These are phyloP conservation scores for Archaeoteleia sp. DNA, from an alignment of 2,888 invertebrate species.

Conservation along the genomic window DNA sequence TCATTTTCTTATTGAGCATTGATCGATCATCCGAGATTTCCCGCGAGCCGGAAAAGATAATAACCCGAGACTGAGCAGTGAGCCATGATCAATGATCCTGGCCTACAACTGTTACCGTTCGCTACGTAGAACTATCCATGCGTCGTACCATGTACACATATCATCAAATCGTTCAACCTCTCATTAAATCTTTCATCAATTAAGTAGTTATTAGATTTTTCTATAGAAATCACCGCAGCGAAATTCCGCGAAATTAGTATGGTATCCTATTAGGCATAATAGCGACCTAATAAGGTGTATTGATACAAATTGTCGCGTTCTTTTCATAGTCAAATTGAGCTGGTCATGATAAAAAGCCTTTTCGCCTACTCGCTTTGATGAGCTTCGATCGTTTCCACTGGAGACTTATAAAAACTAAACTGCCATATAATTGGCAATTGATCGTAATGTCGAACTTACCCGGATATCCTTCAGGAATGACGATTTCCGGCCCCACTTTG, in stretches of 20 bases:
- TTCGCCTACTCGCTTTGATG: too few relatives aligned
- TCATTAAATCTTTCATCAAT: slow-evolving; percentile 41
- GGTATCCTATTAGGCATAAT: too few relatives aligned
- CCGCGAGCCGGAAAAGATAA: slow-evolving; percentile 49
- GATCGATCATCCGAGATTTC: slow-evolving; percentile 29
- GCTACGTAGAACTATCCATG: slow-evolving; percentile 41
- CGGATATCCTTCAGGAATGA: slow-evolving; percentile 76
- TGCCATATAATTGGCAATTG: too few relatives aligned
- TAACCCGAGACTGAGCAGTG: slow-evolving; percentile 32
- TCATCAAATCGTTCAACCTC: slow-evolving; percentile 16
- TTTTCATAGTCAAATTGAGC: too few relatives aligned
- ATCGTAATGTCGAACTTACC: slow-evolving; percentile 67
- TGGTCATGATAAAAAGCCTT: too few relatives aligned
- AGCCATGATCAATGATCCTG: slow-evolving; percentile 49
- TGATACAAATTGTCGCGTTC: too few relatives aligned
- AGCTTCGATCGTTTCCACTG: too few relatives aligned
- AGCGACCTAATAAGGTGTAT: too few relatives aligned
- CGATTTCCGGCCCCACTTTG: slow-evolving; percentile 76
- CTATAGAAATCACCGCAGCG: too few relatives aligned
- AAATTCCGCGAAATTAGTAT: too few relatives aligned
- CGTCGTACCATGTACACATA: slow-evolving; percentile 36
- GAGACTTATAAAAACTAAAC: too few relatives aligned
- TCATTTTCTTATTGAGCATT: slow-evolving; percentile 14
- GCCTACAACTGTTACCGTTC: slow-evolving; percentile 49
- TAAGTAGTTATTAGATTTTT: too few relatives aligned